phyloP scores from a whole-genome alignment of 2,113 vertebrate species.

The Neolamprologus fasciatus region DNA sequence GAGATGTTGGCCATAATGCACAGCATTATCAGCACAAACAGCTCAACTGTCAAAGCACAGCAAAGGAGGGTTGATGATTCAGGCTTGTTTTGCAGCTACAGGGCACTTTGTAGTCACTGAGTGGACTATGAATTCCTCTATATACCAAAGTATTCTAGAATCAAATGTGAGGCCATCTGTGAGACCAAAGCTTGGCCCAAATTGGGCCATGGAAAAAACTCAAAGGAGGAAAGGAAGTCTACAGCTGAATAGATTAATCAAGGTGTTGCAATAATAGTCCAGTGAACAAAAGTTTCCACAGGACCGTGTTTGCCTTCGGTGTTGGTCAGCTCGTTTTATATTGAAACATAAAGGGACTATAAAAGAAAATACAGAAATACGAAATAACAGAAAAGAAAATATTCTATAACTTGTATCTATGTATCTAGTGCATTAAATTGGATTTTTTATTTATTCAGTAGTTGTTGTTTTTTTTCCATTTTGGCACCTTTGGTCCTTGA shows the following conservation, averaged over 20 bases:
- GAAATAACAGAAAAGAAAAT: background rate
- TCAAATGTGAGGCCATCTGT: background rate
- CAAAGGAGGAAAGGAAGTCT: accelerated
- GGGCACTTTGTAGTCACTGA: background rate
- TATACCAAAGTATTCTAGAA: background rate
- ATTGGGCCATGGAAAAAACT: background rate
- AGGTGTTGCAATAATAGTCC: background rate
- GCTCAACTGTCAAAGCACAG: background rate
- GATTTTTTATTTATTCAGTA: background rate
- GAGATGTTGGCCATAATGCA: background rate
- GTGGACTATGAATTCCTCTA: background rate
- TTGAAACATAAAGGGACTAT: background rate
- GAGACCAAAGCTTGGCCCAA: background rate
- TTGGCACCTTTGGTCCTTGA: background rate
- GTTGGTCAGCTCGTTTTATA: background rate
- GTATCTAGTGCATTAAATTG: background rate
- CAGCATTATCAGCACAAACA: background rate
- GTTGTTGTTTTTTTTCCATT: accelerated
- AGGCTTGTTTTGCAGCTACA: background rate
- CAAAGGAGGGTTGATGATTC: background rate
- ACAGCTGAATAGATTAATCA: background rate
- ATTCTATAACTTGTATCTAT: background rate
- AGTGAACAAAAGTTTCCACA: background rate
- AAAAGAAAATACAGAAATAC: background rate
- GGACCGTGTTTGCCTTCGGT: background rate